Conservation (phyloP, 2,888 invertebrate genomes). For the Nowickia ferox region DNA sequence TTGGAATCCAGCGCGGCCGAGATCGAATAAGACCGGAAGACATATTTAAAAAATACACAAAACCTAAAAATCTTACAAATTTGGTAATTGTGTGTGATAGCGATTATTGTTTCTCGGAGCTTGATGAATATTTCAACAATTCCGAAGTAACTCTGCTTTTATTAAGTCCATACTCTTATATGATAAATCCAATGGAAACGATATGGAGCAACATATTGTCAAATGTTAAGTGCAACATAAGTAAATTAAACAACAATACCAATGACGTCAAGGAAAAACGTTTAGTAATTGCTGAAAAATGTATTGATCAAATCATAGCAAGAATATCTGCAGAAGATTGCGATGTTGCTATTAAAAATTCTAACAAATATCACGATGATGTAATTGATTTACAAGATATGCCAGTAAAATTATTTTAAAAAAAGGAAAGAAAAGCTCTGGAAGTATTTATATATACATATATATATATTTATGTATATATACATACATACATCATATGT, state of each 20-base stretch:
- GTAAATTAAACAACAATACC: slow-evolving; percentile 24
- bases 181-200: slow-evolving; percentile 66
- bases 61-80: slow-evolving; percentile 51
- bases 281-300: slow-evolving; percentile 58
- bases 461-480: slow-evolving; percentile 39
- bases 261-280: slow-evolving; percentile 60
- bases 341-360: slow-evolving; percentile 49
- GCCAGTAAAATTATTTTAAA: slow-evolving; percentile 47
- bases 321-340: slow-evolving; percentile 54
- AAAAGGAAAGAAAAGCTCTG: neutral
- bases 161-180: slow-evolving; percentile 67
- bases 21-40: slow-evolving; percentile 58
- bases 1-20: slow-evolving; percentile 50
- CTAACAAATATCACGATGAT: slow-evolving; percentile 56
- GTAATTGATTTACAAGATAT: slow-evolving; percentile 63
- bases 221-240: slow-evolving; percentile 53
- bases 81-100: slow-evolving; percentile 70
- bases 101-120: slow-evolving; percentile 68
- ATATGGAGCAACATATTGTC: slow-evolving; percentile 63
- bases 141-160: slow-evolving; percentile 67
- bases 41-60: slow-evolving; percentile 50
- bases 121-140: slow-evolving; percentile 70
- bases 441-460: slow-evolving; percentile 33
- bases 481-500: slow-evolving; percentile 19
- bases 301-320: slow-evolving; percentile 58